Evolutionary conservation across 2,888 invertebrate genomes (phyloP).

Genomic region (Trachelus stipa): DNA sequence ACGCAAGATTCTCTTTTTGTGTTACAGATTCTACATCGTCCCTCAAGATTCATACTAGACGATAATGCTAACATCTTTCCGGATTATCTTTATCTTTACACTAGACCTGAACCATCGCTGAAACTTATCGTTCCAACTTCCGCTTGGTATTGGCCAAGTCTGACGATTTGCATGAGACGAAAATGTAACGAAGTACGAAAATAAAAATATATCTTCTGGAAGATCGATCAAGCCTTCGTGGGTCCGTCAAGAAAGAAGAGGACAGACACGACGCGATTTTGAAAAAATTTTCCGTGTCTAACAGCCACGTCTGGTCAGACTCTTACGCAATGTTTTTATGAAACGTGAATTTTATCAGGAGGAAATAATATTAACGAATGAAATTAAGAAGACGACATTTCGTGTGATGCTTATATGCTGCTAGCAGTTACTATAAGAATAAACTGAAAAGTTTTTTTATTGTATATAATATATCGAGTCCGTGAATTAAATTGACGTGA

Average conservation of each 20-base stretch:
- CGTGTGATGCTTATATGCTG: neutral
- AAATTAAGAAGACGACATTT: neutral
- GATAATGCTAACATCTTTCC: neutral
- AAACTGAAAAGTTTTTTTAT: neutral
- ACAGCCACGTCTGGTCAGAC: neutral
- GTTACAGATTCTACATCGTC: neutral
- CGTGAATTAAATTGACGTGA: no score
- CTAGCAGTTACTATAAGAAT: neutral
- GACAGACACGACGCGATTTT: neutral
- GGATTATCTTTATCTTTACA: neutral
- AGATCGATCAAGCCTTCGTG: neutral
- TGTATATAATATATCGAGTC: neutral
- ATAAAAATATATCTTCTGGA: neutral
- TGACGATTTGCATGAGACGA: neutral
- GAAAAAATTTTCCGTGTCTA: neutral
- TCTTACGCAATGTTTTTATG: neutral
- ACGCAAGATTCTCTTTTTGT: neutral
- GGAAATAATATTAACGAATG: neutral
- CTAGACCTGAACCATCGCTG: neutral
- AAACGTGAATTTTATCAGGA: neutral
- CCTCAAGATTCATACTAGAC: neutral
- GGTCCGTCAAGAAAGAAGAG: neutral
- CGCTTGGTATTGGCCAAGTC: neutral
- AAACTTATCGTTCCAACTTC: neutral
- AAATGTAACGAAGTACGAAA: neutral